Evolutionary conservation across 2,888 invertebrate genomes (phyloP).

Genomic region (Platycheirus albimanus): DNA sequence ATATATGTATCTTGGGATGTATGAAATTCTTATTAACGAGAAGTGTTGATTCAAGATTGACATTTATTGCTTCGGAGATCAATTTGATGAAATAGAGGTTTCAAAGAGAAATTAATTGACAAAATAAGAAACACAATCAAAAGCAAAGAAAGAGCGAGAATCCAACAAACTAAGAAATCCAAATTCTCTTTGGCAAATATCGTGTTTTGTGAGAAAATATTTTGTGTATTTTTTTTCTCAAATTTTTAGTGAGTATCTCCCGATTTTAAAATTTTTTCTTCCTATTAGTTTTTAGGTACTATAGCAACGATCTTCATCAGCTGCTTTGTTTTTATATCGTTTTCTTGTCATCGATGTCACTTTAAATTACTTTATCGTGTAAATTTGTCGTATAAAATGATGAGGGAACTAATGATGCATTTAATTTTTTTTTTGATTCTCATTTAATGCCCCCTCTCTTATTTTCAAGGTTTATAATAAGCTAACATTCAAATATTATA

Average conservation of each 20-base stretch:
- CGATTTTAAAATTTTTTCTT: too few species aligned
- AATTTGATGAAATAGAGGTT: constrained; percentile 46
- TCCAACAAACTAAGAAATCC: background rate
- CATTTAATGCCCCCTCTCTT: too few species aligned
- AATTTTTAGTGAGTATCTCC: background rate
- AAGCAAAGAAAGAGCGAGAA: background rate
- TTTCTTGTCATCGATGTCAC: constrained; percentile 8
- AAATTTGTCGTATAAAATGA: background rate
- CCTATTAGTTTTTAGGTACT: background rate
- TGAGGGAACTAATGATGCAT: background rate
- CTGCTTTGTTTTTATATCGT: background rate
- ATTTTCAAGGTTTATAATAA: background rate
- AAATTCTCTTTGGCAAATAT: constrained; percentile 4
- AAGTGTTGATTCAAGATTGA: constrained; percentile 35
- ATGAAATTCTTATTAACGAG: background rate
- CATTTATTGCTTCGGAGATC: constrained; percentile 33
- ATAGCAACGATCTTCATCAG: constrained; percentile 6
- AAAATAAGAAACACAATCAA: background rate
- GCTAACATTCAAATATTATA: background rate
- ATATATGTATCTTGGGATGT: too few species aligned
- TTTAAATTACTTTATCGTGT: constrained; percentile 5
- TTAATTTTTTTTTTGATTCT: too few species aligned
- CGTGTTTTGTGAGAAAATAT: background rate
- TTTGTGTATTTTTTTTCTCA: background rate
- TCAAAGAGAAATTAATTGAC: constrained; percentile 22